A percentile compares a stretch with the other conserved stretches of the same genome.
These are phyloP conservation scores for Gymnocephalus cernua DNA, from an alignment of 2,113 vertebrate genomes.

Conservation along the genomic window DNA sequence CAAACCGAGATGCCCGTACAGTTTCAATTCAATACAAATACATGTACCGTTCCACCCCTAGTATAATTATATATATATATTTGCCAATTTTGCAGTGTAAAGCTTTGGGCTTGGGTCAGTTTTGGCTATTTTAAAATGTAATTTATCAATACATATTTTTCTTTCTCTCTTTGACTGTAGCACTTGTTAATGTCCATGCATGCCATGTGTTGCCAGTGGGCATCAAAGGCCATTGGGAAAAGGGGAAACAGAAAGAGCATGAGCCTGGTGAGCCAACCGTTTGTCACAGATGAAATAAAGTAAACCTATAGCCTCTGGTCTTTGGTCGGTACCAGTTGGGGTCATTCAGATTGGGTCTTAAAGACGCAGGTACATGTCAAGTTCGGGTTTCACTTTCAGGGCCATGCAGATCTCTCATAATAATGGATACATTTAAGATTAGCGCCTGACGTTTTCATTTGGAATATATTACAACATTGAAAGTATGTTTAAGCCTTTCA, in stretches of 20 bases:
- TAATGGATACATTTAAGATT: neutral
- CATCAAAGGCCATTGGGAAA: neutral
- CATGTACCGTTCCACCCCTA: no score
- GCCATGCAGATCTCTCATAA: neutral
- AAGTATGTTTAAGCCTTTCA: neutral
- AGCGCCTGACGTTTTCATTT: constrained; percentile 8
- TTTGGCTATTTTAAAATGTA: no score
- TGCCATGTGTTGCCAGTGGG: neutral
- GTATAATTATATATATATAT: no score
- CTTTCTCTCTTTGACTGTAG: neutral
- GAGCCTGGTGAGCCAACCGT: neutral
- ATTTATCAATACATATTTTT: no score
- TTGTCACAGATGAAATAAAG: neutral
- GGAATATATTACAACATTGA: neutral
- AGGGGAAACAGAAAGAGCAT: neutral
- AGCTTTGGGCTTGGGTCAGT: no score
- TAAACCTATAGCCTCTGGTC: neutral
- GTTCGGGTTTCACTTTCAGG: neutral
- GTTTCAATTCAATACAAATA: no score
- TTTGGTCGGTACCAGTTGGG: neutral
- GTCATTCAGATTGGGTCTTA: neutral
- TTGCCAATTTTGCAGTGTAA: no score
- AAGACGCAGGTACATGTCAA: neutral
- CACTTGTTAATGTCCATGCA: neutral
- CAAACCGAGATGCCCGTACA: no score